Evolutionary conservation across 2,113 vertebrate genomes (phyloP).

Genomic region (Todiramphus chloris): DNA sequence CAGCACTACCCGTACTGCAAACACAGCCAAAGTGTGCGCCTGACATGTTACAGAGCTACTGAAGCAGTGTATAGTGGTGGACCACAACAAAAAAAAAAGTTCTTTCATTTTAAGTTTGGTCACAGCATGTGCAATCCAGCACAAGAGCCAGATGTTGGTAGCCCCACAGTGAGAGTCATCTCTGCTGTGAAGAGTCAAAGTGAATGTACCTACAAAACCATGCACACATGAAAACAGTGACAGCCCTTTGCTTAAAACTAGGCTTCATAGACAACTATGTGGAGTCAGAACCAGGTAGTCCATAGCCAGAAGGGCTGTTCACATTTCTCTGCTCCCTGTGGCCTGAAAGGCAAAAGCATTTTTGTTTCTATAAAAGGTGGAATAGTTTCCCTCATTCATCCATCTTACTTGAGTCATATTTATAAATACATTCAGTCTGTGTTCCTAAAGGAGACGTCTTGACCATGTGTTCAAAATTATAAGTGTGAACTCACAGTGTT

Average conservation of each 20-base stretch:
- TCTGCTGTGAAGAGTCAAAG: background rate
- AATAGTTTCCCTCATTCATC: background rate
- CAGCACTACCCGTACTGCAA: too few species aligned
- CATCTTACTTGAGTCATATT: background rate
- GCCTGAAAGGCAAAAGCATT: background rate
- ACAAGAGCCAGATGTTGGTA: background rate
- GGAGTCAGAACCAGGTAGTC: background rate
- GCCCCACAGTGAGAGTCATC: background rate
- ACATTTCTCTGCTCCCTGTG: background rate
- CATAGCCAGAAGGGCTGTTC: background rate
- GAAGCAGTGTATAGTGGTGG: background rate
- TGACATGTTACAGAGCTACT: background rate
- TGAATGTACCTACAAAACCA: background rate
- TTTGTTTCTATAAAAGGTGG: background rate
- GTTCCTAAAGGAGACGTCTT: background rate
- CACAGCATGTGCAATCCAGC: background rate
- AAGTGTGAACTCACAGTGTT: background rate
- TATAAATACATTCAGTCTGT: background rate
- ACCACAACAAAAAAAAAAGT: background rate
- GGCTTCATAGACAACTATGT: background rate
- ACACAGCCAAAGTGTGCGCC: too few species aligned
- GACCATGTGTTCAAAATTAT: slow-evolving; percentile 3
- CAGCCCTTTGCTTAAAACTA: background rate
- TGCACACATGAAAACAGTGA: background rate
- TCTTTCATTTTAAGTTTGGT: background rate